These are phyloP conservation scores for Ecliptopera silaceata DNA, from an alignment of 2,888 invertebrate genomes.

Conservation along the genomic window DNA sequence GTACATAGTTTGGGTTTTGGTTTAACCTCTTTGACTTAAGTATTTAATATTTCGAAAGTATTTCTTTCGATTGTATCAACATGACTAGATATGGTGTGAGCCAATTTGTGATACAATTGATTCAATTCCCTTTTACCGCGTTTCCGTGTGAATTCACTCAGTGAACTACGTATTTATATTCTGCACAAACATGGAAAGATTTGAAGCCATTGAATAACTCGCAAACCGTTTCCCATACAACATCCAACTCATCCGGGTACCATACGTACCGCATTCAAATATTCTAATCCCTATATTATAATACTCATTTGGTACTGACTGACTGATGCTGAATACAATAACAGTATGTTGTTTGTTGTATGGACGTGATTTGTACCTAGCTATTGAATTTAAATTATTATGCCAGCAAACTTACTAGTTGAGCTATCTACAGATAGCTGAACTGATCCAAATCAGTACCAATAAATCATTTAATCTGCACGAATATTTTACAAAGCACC, in stretches of 20 bases:
- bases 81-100: background rate
- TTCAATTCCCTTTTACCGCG: background rate
- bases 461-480: no score
- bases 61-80: no score
- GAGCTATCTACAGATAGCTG: no score
- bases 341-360: no score
- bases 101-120: constrained; percentile 1
- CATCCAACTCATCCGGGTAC: constrained; percentile 30
- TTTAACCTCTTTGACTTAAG: no score
- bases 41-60: no score
- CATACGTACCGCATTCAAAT: constrained; percentile 34
- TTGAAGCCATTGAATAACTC: constrained; percentile 34
- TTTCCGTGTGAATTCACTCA: constrained; percentile 17
- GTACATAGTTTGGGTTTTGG: no score
- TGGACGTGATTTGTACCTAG: no score
- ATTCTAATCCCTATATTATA: constrained; percentile 5
- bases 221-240: constrained; percentile 27
- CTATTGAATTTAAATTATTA: no score
- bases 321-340: background rate
- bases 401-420: no score
- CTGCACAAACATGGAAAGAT: constrained; percentile 24
- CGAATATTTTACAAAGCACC: no score
- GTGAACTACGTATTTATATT: constrained; percentile 10
- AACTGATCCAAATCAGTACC: no score
- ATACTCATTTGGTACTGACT: background rate